phyloP scores from a whole-genome alignment of 2,797 vertebrate genomes.

The Sebastiscus tertius region DNA sequence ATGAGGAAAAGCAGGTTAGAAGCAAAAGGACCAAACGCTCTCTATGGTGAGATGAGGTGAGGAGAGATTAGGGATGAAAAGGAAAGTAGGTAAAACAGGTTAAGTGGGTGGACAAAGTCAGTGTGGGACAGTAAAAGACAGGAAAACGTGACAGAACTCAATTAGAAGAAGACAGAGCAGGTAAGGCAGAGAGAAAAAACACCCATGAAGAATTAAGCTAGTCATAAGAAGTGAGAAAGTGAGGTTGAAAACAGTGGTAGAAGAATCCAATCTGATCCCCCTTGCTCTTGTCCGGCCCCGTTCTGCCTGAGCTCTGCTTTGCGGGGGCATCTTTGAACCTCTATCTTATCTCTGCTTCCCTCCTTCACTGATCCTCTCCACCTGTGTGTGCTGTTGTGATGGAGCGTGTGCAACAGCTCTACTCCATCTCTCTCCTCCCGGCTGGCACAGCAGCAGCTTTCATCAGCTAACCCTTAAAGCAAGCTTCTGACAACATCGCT shows the following conservation, averaged over 20 bases:
- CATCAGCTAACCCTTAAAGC: slow-evolving; percentile 50
- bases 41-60: slow-evolving; percentile 2
- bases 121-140: slow-evolving; percentile 7
- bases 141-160: slow-evolving; percentile 13
- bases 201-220: slow-evolving; percentile 10
- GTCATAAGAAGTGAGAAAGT: not conserved
- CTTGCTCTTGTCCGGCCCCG: slow-evolving; percentile 16
- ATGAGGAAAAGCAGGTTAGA: slow-evolving; percentile 43
- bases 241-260: slow-evolving; percentile 4
- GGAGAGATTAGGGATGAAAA: slow-evolving; percentile 48
- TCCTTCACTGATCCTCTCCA: slow-evolving; percentile 54
- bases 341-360: slow-evolving; percentile 49
- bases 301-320: slow-evolving; percentile 44
- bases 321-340: slow-evolving; percentile 60
- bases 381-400: slow-evolving; percentile 57
- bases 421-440: slow-evolving; percentile 18
- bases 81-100: slow-evolving; percentile 19
- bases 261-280: slow-evolving; percentile 35
- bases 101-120: slow-evolving; percentile 40
- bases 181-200: slow-evolving; percentile 3
- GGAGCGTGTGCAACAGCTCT: slow-evolving; percentile 43
- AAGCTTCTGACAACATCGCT: slow-evolving; percentile 28
- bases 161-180: slow-evolving; percentile 19
- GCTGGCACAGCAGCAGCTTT: slow-evolving; percentile 51
- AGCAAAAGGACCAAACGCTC: slow-evolving; percentile 20